Base-by-base conservation (phyloP, 2,113 vertebrate genomes). In the Myrmophylax atrothorax region DNA sequence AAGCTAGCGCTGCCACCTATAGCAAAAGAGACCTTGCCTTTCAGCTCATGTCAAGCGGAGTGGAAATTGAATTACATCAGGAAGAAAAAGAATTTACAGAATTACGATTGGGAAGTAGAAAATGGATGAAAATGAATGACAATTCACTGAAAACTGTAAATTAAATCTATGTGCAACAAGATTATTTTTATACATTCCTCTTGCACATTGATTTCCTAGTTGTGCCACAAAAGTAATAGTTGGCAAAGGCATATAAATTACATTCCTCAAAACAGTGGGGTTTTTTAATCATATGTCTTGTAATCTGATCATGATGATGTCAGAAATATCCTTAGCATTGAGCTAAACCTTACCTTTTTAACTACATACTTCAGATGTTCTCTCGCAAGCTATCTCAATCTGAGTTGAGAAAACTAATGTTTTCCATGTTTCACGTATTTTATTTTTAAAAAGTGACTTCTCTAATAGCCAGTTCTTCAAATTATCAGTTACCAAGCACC, bases 1-100 rank as follows among this genome's bases (percentile, higher is more conserved):
- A 91, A 91, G 46, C 35, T 73, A 78, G 35, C 95, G 87, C 89
- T 96, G 88, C 93, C 84, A 96, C 37, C 78, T 96, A 75, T 56
- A 69, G 91, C 23, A 95, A 89, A 60, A 84, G 18, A 77, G 15
- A 49, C 11, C 44, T 87, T 29, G 18, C 17, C 37, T 91, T 86
- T 80, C 63, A 67, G 23, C 60, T 17, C 35, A 12, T 25, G 47
- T 52, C 31, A 82, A 78, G 6, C 13, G 44, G 6, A 33, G 40
- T 72, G 11, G 2, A 59, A 86, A 78, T 2, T 38, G 47, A 73
- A 42, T 47, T 72, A 12, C 12, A 63, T 83, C 46, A 79, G 24
- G 38, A 72, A 59, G n/a, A 31, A 68, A 73, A 73, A 59, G 12
- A 55, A 59, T 22, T 7, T 19, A 56, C 20, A 52, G 17, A 67